Evolutionary conservation across 2,888 invertebrate genomes (phyloP), one percentile per base, ranked within the genome.

Genomic region (Watsonalla binaria): DNA sequence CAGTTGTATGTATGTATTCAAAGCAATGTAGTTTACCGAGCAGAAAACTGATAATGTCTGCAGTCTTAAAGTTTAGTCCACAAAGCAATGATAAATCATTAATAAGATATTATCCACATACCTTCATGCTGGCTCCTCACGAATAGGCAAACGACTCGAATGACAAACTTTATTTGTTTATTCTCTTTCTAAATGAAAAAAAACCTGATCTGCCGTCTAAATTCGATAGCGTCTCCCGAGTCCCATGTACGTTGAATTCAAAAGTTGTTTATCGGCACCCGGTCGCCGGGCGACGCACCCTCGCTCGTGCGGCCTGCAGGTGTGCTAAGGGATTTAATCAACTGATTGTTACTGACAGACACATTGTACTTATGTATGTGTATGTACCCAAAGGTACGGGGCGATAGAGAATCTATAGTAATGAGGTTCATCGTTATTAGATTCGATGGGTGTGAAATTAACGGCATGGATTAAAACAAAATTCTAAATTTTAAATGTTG

Each of bases 271-370:
- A 86, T 84, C 79, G 76, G 76, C 60, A 57, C 68, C 62, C 65
- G 70, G 84, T 82, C 72, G 70, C 72, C 80, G 54, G 56, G 77
- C 72, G 72, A 87, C 86, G 72, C 74, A 61, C 72, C 76, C 72
- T 61, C 61, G 57, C 60, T 66, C 59, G 63, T 64, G 64, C 74
- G 72, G 66, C 76, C 72, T 72, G 86, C 87, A 87, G 87, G 87
- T 87, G 89, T 84, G 84, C 79, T 66, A 60, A 61, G 62, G 86
- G 87, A 88, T 88, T 89, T 86, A 84, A 87, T 86, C 86, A 82
- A 82, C 82, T 88, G 86, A 88, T 87, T 87, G 82, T 77, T 70
- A 77, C 79, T 75, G 79, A 80, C 76, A 71, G 69, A 58, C 65
- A 60, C 58, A 61, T 59, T 57, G 60, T 65, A 67, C 67, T 61